phyloP scores from a whole-genome alignment of 2,797 vertebrate genomes.

The Sebastes goodei region DNA sequence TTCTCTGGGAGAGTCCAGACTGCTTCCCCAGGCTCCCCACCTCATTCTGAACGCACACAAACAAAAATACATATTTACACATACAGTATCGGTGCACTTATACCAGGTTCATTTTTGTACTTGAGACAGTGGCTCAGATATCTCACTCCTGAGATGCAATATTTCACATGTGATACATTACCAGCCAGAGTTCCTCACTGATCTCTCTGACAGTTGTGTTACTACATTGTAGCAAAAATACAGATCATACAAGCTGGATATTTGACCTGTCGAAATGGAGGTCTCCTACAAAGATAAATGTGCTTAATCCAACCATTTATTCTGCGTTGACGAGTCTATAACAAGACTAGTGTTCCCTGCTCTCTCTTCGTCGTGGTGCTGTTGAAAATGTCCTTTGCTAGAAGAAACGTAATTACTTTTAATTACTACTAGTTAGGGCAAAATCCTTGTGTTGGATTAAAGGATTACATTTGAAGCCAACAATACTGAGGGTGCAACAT shows the following conservation, averaged over 20 bases:
- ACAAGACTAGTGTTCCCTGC: not conserved
- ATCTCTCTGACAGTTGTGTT: not conserved
- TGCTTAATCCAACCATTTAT: conserved; percentile 2
- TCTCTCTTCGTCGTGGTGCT: not conserved
- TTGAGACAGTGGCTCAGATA: not conserved
- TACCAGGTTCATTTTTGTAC: not conserved
- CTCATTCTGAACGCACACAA: conserved; percentile 67
- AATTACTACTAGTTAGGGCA: not conserved
- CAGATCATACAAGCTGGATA: not conserved
- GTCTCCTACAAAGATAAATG: not conserved
- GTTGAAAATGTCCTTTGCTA: not conserved
- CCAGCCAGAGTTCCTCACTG: not conserved
- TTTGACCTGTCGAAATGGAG: not conserved
- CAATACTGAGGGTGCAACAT: not conserved
- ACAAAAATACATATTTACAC: conserved; percentile 1
- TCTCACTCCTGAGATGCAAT: not conserved
- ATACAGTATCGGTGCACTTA: not conserved
- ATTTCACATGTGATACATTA: not conserved
- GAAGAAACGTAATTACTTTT: not conserved
- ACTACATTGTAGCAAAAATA: not conserved
- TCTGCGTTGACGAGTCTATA: not conserved
- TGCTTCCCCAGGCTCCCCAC: conserved; percentile 76
- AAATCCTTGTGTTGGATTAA: not conserved
- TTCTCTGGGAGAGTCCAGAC: conserved; percentile 82
- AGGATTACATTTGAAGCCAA: not conserved